Evolutionary conservation across 2,888 invertebrate species (phyloP).

Genomic region (Litoditis marina): DNA sequence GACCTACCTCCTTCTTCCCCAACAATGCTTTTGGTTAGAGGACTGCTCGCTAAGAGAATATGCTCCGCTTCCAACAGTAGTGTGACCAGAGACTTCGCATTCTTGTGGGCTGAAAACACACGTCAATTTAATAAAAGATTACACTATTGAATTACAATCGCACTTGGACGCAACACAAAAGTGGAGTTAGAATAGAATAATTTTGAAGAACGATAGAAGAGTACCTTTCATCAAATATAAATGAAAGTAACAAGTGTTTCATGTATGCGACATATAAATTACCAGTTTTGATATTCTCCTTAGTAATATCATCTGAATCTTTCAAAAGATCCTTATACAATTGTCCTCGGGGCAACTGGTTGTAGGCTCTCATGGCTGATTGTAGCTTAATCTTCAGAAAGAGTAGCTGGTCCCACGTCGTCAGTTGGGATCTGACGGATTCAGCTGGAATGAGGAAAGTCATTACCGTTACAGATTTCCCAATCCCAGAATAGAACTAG

Average conservation of each 20-base stretch:
- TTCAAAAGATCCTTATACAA: slow-evolving; percentile 29
- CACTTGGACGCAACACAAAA: no score
- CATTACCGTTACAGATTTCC: no score
- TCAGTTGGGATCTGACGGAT: slow-evolving; percentile 38
- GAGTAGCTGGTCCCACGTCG: slow-evolving; percentile 51
- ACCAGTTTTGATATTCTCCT: slow-evolving; percentile 30
- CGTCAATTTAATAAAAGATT: background rate
- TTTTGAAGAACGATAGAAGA: no score
- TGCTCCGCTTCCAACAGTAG: slow-evolving; percentile 20
- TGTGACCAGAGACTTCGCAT: slow-evolving; percentile 30
- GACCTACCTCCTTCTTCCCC: slow-evolving; percentile 8
- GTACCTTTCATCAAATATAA: no score
- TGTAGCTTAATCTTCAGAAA: slow-evolving; percentile 43
- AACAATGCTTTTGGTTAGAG: slow-evolving; percentile 10
- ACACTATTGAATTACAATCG: no score
- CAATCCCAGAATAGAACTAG: background rate
- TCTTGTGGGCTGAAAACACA: slow-evolving; percentile 28
- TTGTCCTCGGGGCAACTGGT: slow-evolving; percentile 50
- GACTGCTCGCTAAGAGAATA: slow-evolving; percentile 6
- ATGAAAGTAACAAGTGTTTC: background rate
- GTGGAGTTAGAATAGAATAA: no score
- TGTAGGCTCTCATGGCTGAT: slow-evolving; percentile 38
- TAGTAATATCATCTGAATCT: slow-evolving; percentile 30
- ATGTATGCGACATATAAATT: background rate
- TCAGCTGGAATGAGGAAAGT: slow-evolving; percentile 26